Evolutionary conservation across 2,888 invertebrate species (phyloP).

Genomic region (Hesperia comma): DNA sequence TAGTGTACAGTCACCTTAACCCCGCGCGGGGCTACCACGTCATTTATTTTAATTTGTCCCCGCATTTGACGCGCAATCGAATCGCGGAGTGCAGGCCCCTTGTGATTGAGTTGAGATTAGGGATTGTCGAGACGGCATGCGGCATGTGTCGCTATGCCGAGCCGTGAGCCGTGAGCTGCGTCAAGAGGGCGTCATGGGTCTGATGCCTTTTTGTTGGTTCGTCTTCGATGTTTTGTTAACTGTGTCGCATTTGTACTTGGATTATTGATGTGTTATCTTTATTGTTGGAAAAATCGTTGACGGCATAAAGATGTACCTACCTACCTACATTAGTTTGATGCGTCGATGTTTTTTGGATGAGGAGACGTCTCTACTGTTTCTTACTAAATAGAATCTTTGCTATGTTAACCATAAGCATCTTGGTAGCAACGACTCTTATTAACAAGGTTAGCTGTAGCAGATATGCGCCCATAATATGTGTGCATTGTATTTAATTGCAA

Average conservation of each 20-base stretch:
- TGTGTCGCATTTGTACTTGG: neutral
- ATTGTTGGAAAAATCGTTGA: neutral
- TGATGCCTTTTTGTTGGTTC: conserved; percentile 17
- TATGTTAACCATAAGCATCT: no score
- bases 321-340: neutral
- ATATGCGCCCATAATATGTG: no score
- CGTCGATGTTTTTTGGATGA: neutral
- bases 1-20: conserved; percentile 6
- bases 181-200: conserved; percentile 6
- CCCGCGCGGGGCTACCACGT: conserved; percentile 62
- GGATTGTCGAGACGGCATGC: neutral
- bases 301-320: neutral
- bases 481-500: no score
- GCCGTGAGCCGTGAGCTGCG: conserved; percentile 4
- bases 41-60: conserved; percentile 81
- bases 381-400: no score
- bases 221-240: neutral
- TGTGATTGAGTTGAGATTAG: conserved; percentile 16
- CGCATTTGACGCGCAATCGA: conserved; percentile 44
- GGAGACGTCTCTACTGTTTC: no score
- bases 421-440: no score
- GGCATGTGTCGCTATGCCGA: conserved; percentile 12
- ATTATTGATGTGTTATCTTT: neutral
- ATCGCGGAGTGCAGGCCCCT: conserved; percentile 38
- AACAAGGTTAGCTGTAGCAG: no score